phyloP scores from a whole-genome alignment of 2,797 vertebrate species.

The Phylloscopus collybita region DNA sequence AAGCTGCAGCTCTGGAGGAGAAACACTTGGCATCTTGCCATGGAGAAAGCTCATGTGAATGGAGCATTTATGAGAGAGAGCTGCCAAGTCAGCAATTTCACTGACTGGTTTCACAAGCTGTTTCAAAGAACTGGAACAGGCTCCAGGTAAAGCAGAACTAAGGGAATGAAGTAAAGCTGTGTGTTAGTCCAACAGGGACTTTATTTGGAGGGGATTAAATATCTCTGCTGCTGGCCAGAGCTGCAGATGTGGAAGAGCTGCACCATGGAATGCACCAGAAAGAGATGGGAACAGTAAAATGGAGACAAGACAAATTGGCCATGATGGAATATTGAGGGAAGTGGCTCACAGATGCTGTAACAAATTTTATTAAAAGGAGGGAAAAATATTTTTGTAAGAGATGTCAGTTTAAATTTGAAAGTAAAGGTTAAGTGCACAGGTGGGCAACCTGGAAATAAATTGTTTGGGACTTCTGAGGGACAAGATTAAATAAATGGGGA shows the following conservation, averaged over 20 bases:
- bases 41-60: background rate
- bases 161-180: background rate
- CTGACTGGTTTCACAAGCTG: background rate
- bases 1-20: background rate
- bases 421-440: background rate
- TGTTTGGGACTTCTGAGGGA: background rate
- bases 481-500: background rate
- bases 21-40: background rate
- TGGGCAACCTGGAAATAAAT: background rate
- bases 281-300: background rate
- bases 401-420: background rate
- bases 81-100: background rate
- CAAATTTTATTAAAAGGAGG: background rate
- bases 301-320: too few relatives aligned
- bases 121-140: background rate
- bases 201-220: background rate
- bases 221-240: background rate
- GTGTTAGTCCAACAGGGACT: background rate
- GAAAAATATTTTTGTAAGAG: background rate
- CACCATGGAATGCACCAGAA: background rate
- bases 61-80: background rate
- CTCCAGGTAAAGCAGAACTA: background rate
- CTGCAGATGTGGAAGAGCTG: rapidly evolving
- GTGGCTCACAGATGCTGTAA: background rate
- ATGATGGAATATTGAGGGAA: background rate